Conservation (phyloP, 1,140 invertebrate species). For the Drosophila pandora region DNA sequence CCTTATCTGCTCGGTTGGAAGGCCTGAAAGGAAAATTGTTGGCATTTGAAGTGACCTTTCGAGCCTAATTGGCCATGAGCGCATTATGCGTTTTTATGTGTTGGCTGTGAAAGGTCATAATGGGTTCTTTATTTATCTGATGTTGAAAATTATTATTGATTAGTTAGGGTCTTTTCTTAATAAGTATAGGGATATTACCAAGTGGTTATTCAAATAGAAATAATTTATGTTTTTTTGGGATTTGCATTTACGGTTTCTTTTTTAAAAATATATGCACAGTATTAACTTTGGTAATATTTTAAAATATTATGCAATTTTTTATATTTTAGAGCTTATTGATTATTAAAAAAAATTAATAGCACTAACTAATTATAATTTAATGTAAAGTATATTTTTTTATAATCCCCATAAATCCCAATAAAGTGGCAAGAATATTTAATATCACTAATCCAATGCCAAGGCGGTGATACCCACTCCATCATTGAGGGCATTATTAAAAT, state of each 20-base stretch:
- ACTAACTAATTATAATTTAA: too few relatives aligned
- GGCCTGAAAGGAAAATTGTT: conserved; percentile 10
- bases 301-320: too few relatives aligned
- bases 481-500: conserved; percentile 11
- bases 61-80: conserved; percentile 15
- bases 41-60: conserved; percentile 23
- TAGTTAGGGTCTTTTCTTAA: neutral
- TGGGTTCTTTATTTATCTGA: neutral
- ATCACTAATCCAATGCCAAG: neutral
- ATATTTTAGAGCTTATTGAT: too few relatives aligned
- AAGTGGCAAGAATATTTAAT: neutral
- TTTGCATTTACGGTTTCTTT: too few relatives aligned
- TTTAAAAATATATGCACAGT: too few relatives aligned
- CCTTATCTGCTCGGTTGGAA: conserved; percentile 18
- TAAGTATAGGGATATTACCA: too few relatives aligned
- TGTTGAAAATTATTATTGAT: neutral
- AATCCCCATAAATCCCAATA: too few relatives aligned
- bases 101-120: conserved; percentile 1
- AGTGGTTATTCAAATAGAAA: too few relatives aligned
- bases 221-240: too few relatives aligned
- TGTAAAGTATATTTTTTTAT: too few relatives aligned
- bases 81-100: neutral
- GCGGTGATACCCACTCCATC: conserved; percentile 8
- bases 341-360: too few relatives aligned
- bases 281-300: too few relatives aligned